Percentiles rank a stretch among this genome's conserved stretches.
Evolutionary conservation across 2,797 vertebrate genomes (phyloP).

Genomic region (Syndactyla subalaris): DNA sequence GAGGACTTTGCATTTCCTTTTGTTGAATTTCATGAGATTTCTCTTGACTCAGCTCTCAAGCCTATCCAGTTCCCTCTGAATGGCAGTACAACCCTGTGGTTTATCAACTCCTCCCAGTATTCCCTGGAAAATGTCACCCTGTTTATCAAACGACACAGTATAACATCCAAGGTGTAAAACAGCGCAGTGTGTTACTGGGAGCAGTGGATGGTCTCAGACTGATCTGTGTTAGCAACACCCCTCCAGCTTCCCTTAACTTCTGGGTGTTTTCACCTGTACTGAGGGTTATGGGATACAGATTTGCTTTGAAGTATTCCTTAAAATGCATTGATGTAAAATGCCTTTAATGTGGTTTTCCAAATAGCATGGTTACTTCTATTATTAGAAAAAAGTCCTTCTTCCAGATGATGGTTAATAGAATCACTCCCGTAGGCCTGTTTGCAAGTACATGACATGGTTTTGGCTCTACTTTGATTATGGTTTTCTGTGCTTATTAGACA

Average conservation of each 20-base stretch:
- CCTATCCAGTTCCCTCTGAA: background rate
- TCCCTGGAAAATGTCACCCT: background rate
- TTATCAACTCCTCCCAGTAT: background rate
- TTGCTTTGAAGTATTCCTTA: background rate
- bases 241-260: background rate
- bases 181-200: fast-evolving
- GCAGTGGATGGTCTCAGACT: background rate
- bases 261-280: background rate
- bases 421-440: fast-evolving
- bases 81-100: background rate
- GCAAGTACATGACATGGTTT: background rate
- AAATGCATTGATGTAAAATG: background rate
- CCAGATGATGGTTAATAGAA: background rate
- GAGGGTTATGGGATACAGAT: background rate
- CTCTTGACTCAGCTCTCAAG: background rate
- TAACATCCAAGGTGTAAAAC: fast-evolving
- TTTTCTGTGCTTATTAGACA: background rate
- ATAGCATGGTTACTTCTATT: background rate
- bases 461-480: background rate
- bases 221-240: fast-evolving
- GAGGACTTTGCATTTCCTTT: background rate
- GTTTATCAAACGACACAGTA: background rate
- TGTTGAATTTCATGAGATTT: background rate
- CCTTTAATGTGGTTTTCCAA: background rate
- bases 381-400: background rate